These are phyloP conservation scores for Pygoscelis antarcticus DNA, from an alignment of 2,113 vertebrate genomes.

Conservation along the genomic window DNA sequence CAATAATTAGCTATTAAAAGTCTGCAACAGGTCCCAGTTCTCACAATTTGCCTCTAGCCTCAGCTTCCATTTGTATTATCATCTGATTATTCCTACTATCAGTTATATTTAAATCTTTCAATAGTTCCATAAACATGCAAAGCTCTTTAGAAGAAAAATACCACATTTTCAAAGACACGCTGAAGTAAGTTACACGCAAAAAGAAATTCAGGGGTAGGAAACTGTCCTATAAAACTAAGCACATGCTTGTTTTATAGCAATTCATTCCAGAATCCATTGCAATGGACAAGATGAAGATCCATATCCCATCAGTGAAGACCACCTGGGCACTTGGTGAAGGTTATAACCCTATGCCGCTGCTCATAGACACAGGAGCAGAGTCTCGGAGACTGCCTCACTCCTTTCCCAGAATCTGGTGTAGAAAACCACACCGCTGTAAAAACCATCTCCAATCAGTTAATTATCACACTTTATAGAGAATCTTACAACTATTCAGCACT, in stretches of 20 bases:
- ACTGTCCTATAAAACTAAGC: background rate
- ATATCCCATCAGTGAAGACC: background rate
- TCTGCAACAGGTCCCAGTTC: background rate
- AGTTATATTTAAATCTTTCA: background rate
- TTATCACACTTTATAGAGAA: background rate
- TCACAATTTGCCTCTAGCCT: background rate
- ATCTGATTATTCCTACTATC: background rate
- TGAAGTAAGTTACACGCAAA: background rate
- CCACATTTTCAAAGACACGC: background rate
- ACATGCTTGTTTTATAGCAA: background rate
- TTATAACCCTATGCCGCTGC: background rate
- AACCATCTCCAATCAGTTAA: background rate
- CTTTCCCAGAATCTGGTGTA: background rate
- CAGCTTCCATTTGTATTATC: background rate
- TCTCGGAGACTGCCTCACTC: background rate
- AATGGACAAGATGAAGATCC: background rate
- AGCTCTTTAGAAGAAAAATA: background rate
- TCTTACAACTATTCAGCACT: background rate
- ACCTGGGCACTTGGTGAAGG: background rate
- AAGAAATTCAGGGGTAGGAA: background rate
- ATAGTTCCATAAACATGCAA: background rate
- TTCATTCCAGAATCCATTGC: background rate
- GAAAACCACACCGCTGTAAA: background rate
- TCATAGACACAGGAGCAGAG: background rate
- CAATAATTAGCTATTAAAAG: background rate